Base-by-base conservation (phyloP, 1,140 invertebrate genomes). In the Leucophenga varia region DNA sequence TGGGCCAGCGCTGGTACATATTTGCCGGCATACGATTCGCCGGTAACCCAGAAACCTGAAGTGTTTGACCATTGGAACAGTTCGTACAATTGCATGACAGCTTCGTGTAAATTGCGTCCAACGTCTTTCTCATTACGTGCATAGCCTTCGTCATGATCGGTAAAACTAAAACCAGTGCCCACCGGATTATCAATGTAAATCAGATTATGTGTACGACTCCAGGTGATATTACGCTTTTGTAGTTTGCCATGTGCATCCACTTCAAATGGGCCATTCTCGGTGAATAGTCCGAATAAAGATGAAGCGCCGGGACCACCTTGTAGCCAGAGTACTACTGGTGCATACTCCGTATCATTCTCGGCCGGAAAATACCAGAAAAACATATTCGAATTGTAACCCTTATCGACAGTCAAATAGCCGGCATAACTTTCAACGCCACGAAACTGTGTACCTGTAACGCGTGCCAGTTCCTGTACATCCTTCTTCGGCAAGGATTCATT, bases 361-460 rank as follows among this genome's bases (percentile, higher is more conserved):
- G 89, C 84, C 1, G 89, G 90, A 67, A 93, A 93, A 59, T 90
- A 93, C 91, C 91, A 93, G 73, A 93, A 93, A 77, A 90, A 93
- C 52, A 92, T 80, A 64, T 93, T 92, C 0, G 89, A 89, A 56
- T 90, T 86, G 64, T 80, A 87, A 31, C 81, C 64, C 54, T 86
- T 82, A 58, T 92, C 87, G 3, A 93, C 87, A 1, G 87, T 90
- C 7, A 90, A 74, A 56, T 82, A 89, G 1, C 87, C 88, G 78
- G 72, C 25, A 49, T 73, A 75, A 42, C 72, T 75, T 34, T 71
- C 49, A 1, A 74, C 57, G 4, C 58, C 56, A 20, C 61, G 60
- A 28, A 67, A 74, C 37, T 67, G 61, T 2, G 41, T 28, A 2
- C 55, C 61, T 0, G 21, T 2, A 5, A 74, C 71, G 0, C 53